Evolutionary conservation across 2,888 invertebrate genomes (phyloP), one percentile per base, ranked within the genome.

Genomic region (Drosophila borealis): DNA sequence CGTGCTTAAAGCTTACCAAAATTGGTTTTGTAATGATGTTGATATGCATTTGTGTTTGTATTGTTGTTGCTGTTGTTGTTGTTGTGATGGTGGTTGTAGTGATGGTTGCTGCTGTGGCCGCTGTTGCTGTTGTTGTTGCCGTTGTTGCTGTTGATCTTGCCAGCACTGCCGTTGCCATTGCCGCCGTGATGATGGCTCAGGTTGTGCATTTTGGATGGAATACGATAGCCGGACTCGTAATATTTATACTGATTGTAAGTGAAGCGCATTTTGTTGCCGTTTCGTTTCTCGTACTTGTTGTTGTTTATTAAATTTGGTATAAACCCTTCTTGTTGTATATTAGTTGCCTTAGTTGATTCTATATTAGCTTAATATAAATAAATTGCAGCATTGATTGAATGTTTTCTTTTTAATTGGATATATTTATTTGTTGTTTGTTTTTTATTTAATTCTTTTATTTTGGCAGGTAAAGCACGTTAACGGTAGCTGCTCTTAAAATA

Each of bases 171-270:
- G 19, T 50, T 62, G 33, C 51, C 70, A 54, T 41, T 71, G 44
- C 50, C 76, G 21, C 50, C 70, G 50, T 70, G 67, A 67, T 84
- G 88, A 66, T 80, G 72, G 63, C 64, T 80, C 34, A 71, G 74
- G 82, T 90, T 90, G 68, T 91, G 89, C 89, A 91, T 91, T 81
- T 91, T 91, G 34, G 92, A 89, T 74, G 91, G 91, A 81, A 90
- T 88, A 84, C 91, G 91, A 85, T 91, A 91, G 53, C 91, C 91
- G 87, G 91, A 91, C 69, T 91, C 91, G 63, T 89, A 91, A 78
- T 90, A 90, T 79, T 90, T 90, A 80, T 91, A 92, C 85, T 92
- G 92, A 85, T 92, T 92, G 81, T 92, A 92, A 72, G 92, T 91
- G 84, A 92, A 92, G 83, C 92, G 91, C 92, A 92, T 92, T 81